Evolutionary conservation across 2,113 vertebrate genomes (phyloP).

Genomic region (Nesoenas mayeri): DNA sequence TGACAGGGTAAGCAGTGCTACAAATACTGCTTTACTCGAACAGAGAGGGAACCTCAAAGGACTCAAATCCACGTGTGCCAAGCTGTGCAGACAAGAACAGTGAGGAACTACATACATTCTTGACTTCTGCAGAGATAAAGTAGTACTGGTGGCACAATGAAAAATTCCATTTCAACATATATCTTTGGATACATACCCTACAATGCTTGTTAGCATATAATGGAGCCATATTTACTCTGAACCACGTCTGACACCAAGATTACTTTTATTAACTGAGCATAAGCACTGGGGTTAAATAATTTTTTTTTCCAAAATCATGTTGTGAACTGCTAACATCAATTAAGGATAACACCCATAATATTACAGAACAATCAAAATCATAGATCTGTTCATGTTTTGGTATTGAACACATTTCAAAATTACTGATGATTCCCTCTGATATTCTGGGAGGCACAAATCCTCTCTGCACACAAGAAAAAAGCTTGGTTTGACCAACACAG

Average conservation of each 20-base stretch:
- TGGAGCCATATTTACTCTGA: not conserved
- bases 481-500: not conserved
- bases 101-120: accelerated
- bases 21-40: not conserved
- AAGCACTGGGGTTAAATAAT: not conserved
- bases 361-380: not conserved
- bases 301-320: not conserved
- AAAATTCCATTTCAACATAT: not conserved
- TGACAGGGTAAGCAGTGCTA: not conserved
- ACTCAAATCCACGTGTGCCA: accelerated
- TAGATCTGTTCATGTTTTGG: not conserved
- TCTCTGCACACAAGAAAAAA: not conserved
- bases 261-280: not conserved
- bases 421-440: not conserved
- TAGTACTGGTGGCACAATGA: not conserved
- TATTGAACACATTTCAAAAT: not conserved
- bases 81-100: not conserved
- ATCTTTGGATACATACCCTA: not conserved
- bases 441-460: not conserved
- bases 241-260: not conserved
- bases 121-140: not conserved
- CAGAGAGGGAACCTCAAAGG: not conserved
- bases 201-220: not conserved
- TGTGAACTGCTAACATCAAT: not conserved
- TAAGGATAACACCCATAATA: not conserved